Evolutionary conservation across 2,113 vertebrate species (phyloP).

Genomic region (Brevimyrus niger): DNA sequence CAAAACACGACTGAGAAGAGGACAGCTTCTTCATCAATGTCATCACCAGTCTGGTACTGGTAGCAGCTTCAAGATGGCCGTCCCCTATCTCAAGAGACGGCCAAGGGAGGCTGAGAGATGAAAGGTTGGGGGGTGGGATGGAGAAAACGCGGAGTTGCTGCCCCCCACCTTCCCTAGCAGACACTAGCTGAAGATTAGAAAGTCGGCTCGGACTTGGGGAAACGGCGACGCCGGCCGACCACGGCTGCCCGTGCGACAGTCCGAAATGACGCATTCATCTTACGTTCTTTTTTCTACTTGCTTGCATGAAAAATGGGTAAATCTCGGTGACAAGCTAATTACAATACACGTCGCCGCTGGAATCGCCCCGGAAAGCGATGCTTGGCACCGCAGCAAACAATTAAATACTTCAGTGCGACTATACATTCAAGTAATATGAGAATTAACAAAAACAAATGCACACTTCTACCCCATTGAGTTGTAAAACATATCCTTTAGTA

Average conservation of each 20-base stretch:
- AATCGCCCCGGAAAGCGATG: neutral
- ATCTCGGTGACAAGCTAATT: conserved; percentile 2
- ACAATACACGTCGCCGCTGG: neutral
- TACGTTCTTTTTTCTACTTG: neutral
- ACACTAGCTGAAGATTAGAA: conserved; percentile 26
- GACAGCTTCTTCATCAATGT: neutral
- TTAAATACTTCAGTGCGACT: neutral
- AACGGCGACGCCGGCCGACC: neutral
- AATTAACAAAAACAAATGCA: neutral
- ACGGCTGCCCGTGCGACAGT: conserved; percentile 2
- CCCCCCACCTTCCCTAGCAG: conserved; percentile 19
- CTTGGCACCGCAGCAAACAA: neutral
- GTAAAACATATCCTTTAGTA: neutral
- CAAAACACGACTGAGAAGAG: neutral
- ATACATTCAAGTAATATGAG: neutral
- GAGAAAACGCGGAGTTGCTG: conserved; percentile 7
- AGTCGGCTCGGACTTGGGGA: conserved; percentile 5
- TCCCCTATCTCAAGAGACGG: neutral
- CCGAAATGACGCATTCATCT: conserved; percentile 15
- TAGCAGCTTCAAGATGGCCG: neutral
- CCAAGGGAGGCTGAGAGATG: neutral
- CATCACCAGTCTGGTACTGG: neutral
- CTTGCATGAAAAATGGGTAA: neutral
- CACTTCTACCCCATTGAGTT: neutral
- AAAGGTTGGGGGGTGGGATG: neutral